Evolutionary conservation across 2,797 vertebrate genomes (phyloP).

Genomic region (Hydrocynus forskahlii): DNA sequence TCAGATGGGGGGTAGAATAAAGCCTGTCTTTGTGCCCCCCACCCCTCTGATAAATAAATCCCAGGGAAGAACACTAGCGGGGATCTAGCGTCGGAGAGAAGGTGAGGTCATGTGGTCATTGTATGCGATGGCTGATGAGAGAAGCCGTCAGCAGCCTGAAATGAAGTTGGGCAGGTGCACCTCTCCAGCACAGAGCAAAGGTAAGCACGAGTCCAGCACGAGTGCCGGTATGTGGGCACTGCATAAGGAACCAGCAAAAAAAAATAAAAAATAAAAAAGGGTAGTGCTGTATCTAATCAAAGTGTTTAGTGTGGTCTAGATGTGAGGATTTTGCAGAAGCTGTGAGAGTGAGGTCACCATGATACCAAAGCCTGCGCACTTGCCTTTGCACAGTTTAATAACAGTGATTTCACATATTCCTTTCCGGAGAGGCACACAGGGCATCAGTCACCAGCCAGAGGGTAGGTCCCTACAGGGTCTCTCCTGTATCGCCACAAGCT

Average conservation of each 20-base stretch:
- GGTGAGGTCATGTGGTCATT: constrained; percentile 84
- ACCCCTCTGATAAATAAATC: constrained; percentile 60
- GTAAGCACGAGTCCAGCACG: constrained; percentile 46
- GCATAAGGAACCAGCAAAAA: background rate
- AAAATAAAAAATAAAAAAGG: background rate
- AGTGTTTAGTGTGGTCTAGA: constrained; percentile 17
- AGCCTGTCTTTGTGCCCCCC: constrained; percentile 78
- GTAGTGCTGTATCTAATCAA: constrained; percentile 24
- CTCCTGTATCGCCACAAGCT: constrained; percentile 9
- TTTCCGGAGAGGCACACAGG: constrained; percentile 12
- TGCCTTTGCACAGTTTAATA: constrained; percentile 9
- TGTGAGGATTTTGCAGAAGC: constrained; percentile 16
- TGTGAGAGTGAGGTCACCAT: constrained; percentile 17
- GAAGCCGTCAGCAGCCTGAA: constrained; percentile 83
- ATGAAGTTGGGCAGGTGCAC: constrained; percentile 84
- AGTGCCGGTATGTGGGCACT: constrained; percentile 28
- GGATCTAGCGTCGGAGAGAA: constrained; percentile 67
- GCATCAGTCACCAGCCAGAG: constrained; percentile 1
- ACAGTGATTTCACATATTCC: constrained; percentile 12
- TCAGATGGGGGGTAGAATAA: constrained; percentile 72
- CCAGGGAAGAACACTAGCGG: constrained; percentile 58
- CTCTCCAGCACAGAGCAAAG: constrained; percentile 52
- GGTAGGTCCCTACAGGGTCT: background rate
- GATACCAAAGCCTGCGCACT: constrained; percentile 15
- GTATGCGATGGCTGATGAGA: constrained; percentile 78